phyloP scores from a whole-genome alignment of 2,888 invertebrate species.

The Barypeithes pellucidus region DNA sequence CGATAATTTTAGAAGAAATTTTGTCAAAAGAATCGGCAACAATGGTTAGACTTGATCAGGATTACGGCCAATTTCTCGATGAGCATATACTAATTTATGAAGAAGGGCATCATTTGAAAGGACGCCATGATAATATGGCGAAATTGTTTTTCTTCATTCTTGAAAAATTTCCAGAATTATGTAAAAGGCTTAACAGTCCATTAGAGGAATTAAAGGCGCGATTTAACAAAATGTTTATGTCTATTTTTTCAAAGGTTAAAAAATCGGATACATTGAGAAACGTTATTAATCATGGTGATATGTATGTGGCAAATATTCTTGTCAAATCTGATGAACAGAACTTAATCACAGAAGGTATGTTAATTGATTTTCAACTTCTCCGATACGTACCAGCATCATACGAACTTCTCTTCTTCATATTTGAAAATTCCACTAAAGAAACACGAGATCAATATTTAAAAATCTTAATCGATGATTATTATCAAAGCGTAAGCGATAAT shows the following conservation, averaged over 20 bases:
- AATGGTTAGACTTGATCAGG: slow-evolving; percentile 58
- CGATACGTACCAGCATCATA: slow-evolving; percentile 77
- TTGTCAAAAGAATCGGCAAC: slow-evolving; percentile 54
- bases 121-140: not conserved
- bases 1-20: slow-evolving; percentile 63
- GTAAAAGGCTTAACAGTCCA: not conserved
- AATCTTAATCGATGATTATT: slow-evolving; percentile 57
- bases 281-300: slow-evolving; percentile 64
- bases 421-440: slow-evolving; percentile 29
- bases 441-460: slow-evolving; percentile 55
- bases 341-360: slow-evolving; percentile 58
- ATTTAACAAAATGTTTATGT: not conserved
- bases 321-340: slow-evolving; percentile 46
- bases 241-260: slow-evolving; percentile 4
- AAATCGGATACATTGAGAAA: slow-evolving; percentile 60
- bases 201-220: slow-evolving; percentile 8
- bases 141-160: slow-evolving; percentile 2
- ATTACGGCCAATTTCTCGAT: slow-evolving; percentile 57
- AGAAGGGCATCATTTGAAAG: not conserved
- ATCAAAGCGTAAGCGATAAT: slow-evolving; percentile 54
- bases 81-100: slow-evolving; percentile 33
- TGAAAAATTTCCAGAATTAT: slow-evolving; percentile 28
- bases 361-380: slow-evolving; percentile 65
- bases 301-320: slow-evolving; percentile 63
- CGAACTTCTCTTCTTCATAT: slow-evolving; percentile 70